A percentile compares a stretch with the other conserved stretches of the same genome.
phyloP scores from a whole-genome alignment of 2,888 invertebrate species.

The Caenorhabditis sp. region DNA sequence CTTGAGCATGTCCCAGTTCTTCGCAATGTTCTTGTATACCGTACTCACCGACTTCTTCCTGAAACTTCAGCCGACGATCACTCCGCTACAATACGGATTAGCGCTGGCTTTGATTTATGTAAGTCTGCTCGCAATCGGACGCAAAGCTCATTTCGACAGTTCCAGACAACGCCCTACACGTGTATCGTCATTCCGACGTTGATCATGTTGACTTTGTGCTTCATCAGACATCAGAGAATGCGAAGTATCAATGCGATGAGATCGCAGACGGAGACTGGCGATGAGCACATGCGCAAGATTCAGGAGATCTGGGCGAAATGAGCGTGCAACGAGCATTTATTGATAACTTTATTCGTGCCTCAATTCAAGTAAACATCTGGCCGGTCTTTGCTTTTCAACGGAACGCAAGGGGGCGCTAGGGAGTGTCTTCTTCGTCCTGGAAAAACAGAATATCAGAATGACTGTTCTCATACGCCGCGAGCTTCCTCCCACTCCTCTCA shows the following conservation, averaged over 20 bases:
- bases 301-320: constrained; percentile 32
- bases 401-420: no score
- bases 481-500: no score
- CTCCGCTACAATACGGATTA: constrained; percentile 27
- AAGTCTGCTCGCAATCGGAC: not conserved
- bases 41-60: constrained; percentile 25
- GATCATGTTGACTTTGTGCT: constrained; percentile 25
- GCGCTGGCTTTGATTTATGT: constrained; percentile 32
- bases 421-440: no score
- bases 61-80: not conserved
- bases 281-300: constrained; percentile 44
- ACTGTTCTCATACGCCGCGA: no score
- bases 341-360: no score
- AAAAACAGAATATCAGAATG: no score
- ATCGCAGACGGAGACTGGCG: constrained; percentile 15
- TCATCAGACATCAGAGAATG: constrained; percentile 30
- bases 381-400: no score
- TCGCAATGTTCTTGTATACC: constrained; percentile 26
- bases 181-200: constrained; percentile 31
- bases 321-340: not conserved
- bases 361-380: no score
- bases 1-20: constrained; percentile 43
- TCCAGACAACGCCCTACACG: constrained; percentile 47
- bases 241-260: constrained; percentile 34
- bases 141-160: not conserved